A percentile compares a stretch with the other conserved stretches of the same genome.
Conservation (phyloP, 2,888 invertebrate genomes). For the Pseudanteris insignis region DNA sequence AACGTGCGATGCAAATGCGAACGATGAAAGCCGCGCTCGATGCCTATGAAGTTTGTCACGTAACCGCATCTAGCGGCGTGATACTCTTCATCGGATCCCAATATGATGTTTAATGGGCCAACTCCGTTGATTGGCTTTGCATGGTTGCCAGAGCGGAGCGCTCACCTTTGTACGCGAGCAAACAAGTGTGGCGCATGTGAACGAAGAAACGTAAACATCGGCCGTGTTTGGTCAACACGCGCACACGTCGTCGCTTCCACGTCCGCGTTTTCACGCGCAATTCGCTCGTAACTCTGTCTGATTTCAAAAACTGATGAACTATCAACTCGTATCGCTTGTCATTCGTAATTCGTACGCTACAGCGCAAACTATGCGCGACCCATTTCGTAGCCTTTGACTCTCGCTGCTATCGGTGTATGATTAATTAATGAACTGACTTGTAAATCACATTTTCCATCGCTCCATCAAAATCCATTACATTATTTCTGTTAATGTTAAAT, state of each 20-base stretch:
- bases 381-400: too few species aligned
- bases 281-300: too few species aligned
- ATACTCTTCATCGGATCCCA: slow-evolving; percentile 15
- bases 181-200: slow-evolving; percentile 13
- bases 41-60: slow-evolving; percentile 13
- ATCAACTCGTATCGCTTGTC: too few species aligned
- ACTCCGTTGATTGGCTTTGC: slow-evolving; percentile 21
- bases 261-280: too few species aligned
- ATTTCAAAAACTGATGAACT: too few species aligned
- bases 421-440: too few species aligned
- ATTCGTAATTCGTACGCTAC: too few species aligned
- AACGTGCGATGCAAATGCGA: slow-evolving; percentile 13
- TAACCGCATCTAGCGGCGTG: slow-evolving; percentile 13
- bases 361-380: too few species aligned
- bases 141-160: slow-evolving; percentile 5
- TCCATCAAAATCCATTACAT: too few species aligned
- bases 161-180: slow-evolving; percentile 10
- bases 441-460: too few species aligned
- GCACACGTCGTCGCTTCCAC: slow-evolving; percentile 1
- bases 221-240: slow-evolving; percentile 11
- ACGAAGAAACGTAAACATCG: slow-evolving; percentile 15
- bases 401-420: too few species aligned
- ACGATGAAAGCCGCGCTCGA: slow-evolving; percentile 4
- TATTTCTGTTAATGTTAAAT: too few species aligned
- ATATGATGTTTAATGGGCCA: slow-evolving; percentile 23